Conservation (phyloP, 2,113 vertebrate genomes). For the Ophthalmolycus amberensis region DNA sequence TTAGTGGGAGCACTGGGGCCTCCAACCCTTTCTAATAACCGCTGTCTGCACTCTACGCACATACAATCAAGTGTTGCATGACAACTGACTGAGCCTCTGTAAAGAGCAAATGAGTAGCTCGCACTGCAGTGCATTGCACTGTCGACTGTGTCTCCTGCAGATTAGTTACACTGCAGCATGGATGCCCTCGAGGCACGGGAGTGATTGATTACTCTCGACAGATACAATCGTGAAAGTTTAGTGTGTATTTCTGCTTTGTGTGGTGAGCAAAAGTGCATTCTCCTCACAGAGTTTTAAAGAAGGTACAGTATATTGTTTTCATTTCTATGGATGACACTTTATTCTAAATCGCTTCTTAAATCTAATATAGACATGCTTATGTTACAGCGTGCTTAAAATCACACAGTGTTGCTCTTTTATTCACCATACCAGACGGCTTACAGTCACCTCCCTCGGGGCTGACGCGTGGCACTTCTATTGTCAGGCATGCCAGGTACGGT, state of each 20-base stretch:
- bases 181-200: slow-evolving; percentile 36
- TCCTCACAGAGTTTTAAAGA: background rate
- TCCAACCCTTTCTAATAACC: slow-evolving; percentile 71
- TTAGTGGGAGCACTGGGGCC: slow-evolving; percentile 60
- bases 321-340: background rate
- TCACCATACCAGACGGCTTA: slow-evolving; percentile 26
- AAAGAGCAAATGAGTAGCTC: slow-evolving; percentile 43
- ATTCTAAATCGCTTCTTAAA: background rate
- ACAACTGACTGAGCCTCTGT: slow-evolving; percentile 43
- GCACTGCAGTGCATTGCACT: slow-evolving; percentile 36
- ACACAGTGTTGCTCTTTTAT: slow-evolving; percentile 32
- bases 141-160: slow-evolving; percentile 19
- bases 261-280: background rate
- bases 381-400: background rate
- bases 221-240: slow-evolving; percentile 41
- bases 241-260: slow-evolving; percentile 13
- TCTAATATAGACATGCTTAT: background rate
- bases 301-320: background rate
- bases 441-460: slow-evolving; percentile 56
- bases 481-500: slow-evolving; percentile 66
- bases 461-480: slow-evolving; percentile 73
- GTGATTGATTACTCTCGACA: slow-evolving; percentile 62
- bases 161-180: slow-evolving; percentile 60
- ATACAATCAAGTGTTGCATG: slow-evolving; percentile 48
- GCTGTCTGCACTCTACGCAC: slow-evolving; percentile 41